Percentiles rank a stretch among this genome's conserved stretches.
Evolutionary conservation across 2,797 vertebrate species (phyloP).

Genomic region (Megalops cyprinoides): DNA sequence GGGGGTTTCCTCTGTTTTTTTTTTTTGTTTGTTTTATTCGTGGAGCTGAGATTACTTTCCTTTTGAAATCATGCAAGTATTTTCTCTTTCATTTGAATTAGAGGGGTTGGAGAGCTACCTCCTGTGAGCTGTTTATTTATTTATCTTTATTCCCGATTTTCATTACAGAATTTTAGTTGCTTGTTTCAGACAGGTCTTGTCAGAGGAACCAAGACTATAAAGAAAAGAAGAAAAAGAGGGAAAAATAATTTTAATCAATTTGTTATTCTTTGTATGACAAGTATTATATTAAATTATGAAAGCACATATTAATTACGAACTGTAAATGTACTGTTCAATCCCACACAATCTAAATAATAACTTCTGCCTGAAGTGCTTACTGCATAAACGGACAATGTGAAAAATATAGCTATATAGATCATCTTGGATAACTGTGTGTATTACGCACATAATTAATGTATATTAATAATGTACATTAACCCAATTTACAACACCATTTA

Average conservation of each 20-base stretch:
- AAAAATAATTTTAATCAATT: slow-evolving; percentile 16
- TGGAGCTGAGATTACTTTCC: slow-evolving; percentile 40
- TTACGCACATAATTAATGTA: too few relatives aligned
- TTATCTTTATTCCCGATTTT: slow-evolving; percentile 68
- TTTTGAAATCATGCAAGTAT: slow-evolving; percentile 14
- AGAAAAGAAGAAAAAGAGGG: slow-evolving; percentile 47
- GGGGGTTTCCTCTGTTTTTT: background rate
- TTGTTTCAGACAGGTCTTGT: slow-evolving; percentile 83
- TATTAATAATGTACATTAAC: too few relatives aligned
- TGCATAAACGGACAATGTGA: background rate
- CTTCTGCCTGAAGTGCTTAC: background rate
- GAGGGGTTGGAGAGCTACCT: slow-evolving; percentile 60
- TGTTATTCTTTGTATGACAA: background rate
- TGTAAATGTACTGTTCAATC: background rate
- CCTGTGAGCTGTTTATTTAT: slow-evolving; percentile 53
- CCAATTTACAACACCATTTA: background rate
- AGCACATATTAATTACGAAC: background rate
- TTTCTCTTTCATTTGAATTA: slow-evolving; percentile 50
- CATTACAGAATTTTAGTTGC: slow-evolving; percentile 74
- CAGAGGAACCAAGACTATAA: slow-evolving; percentile 97
- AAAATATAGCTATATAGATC: too few relatives aligned
- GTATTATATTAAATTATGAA: background rate
- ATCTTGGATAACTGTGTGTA: background rate
- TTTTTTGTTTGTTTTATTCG: slow-evolving; percentile 50
- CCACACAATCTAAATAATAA: background rate